Conservation (phyloP, 2,797 vertebrate species). For the Pogoniulus pusillus region DNA sequence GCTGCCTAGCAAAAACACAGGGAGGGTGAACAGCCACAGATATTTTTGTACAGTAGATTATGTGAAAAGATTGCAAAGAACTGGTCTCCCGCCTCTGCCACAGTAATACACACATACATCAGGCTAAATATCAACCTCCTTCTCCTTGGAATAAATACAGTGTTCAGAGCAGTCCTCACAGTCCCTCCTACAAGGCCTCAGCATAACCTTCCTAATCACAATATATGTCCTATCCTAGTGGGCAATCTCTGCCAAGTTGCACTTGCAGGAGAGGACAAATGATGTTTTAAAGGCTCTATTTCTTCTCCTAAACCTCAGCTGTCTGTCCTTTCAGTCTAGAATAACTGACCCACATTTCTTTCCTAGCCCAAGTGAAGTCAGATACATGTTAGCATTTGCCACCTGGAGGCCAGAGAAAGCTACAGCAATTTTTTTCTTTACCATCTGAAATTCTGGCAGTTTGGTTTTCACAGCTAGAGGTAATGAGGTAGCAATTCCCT, state of each 20-base stretch:
- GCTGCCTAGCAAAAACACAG: not conserved
- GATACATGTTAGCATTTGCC: conserved; percentile 22
- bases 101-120: not conserved
- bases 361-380: not conserved
- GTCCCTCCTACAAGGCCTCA: not conserved
- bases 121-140: not conserved
- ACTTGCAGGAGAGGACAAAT: not conserved
- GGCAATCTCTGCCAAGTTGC: not conserved
- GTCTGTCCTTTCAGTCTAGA: not conserved
- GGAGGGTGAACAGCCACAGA: not conserved
- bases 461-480: not conserved
- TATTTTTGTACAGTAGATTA: not conserved
- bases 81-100: not conserved
- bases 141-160: not conserved
- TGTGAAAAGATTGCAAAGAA: not conserved
- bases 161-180: not conserved
- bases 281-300: not conserved
- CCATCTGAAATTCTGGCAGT: not conserved
- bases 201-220: not conserved
- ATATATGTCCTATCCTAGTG: fast-evolving
- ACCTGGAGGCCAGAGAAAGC: conserved; percentile 37
- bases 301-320: not conserved
- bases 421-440: conserved; percentile 3
- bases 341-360: conserved; percentile 39
- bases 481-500: not conserved